Percentiles rank a stretch among this genome's conserved stretches.
Evolutionary conservation across 2,797 vertebrate genomes (phyloP).

Genomic region (Arremon brunneinucha): DNA sequence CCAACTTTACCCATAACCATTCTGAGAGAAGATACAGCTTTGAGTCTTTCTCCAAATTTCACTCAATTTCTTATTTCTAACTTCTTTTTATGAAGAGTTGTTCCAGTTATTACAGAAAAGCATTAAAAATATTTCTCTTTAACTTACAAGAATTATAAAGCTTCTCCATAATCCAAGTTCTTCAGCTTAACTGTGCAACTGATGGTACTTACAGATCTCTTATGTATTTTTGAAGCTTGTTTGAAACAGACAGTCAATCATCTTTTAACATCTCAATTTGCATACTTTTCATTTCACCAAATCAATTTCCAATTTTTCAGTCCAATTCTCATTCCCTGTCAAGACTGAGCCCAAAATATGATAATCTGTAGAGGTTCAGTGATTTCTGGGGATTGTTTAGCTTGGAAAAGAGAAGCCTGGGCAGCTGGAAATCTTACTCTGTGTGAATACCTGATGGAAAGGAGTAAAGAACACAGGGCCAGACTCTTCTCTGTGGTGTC

Average conservation of each 20-base stretch:
- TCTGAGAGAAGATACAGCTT: neutral
- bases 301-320: neutral
- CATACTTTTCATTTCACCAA: neutral
- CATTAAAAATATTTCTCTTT: neutral
- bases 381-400: neutral
- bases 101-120: neutral
- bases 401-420: neutral
- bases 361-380: neutral
- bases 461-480: neutral
- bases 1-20: neutral
- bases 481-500: neutral
- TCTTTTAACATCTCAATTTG: neutral
- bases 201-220: neutral
- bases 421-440: fast-evolving
- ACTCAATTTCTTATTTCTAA: neutral
- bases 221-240: neutral
- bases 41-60: neutral
- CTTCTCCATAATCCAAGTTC: neutral
- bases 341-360: neutral
- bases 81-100: neutral
- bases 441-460: neutral
- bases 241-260: neutral
- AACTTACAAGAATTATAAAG: neutral
- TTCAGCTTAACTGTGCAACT: neutral
- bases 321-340: neutral